phyloP scores from a whole-genome alignment of 2,888 invertebrate genomes.

The Gymnosoma rotundatum region DNA sequence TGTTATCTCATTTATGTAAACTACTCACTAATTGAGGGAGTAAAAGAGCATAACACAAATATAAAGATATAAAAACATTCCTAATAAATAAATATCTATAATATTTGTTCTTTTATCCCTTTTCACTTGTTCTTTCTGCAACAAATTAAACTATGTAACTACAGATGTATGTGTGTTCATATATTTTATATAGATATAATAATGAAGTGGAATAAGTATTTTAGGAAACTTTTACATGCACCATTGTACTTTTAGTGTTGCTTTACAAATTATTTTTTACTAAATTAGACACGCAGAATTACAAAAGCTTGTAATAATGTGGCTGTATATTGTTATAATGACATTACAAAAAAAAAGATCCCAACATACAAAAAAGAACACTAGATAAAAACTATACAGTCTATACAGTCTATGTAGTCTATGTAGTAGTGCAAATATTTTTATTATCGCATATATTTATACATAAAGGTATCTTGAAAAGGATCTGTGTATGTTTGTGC shows the following conservation, averaged over 20 bases:
- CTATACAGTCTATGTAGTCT: neutral
- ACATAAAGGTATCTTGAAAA: neutral
- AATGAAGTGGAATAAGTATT: slow-evolving; percentile 27
- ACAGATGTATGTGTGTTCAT: neutral
- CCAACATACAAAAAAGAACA: neutral
- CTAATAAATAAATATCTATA: slow-evolving; percentile 1
- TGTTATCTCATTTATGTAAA: too few species aligned
- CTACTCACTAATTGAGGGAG: neutral
- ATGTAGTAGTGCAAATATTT: neutral
- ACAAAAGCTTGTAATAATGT: slow-evolving; percentile 52
- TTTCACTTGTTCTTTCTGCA: neutral
- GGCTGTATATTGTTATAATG: slow-evolving; percentile 53
- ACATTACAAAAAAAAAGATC: slow-evolving; percentile 18
- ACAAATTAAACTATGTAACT: neutral
- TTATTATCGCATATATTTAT: too few species aligned
- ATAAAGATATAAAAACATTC: neutral
- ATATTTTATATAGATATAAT: neutral
- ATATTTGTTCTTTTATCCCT: slow-evolving; percentile 1
- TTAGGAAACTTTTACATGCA: slow-evolving; percentile 50
- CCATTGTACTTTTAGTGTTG: slow-evolving; percentile 40
- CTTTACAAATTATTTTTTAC: slow-evolving; percentile 49
- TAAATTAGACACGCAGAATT: slow-evolving; percentile 65
- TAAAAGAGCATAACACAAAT: neutral
- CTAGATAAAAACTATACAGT: slow-evolving; percentile 41
- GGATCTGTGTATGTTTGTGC: neutral